These are phyloP conservation scores for Tinea pellionella DNA, from an alignment of 2,888 invertebrate species.

Conservation along the genomic window DNA sequence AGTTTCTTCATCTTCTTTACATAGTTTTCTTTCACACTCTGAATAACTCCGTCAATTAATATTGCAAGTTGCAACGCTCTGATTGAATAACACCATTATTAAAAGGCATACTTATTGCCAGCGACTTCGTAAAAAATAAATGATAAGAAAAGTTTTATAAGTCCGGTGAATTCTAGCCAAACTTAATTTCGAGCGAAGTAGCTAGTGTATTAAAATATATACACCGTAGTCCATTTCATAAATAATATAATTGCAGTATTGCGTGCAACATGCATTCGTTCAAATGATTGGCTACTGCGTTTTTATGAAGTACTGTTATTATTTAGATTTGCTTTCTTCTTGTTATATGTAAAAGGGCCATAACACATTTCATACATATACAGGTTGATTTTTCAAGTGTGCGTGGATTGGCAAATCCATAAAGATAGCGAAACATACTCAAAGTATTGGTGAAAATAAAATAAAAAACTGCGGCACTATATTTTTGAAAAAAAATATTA, in stretches of 20 bases:
- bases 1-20: not conserved
- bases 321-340: not conserved
- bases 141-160: too few relatives aligned
- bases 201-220: not conserved
- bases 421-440: too few relatives aligned
- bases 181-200: too few relatives aligned
- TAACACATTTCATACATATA: too few relatives aligned
- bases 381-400: too few relatives aligned
- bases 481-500: too few relatives aligned
- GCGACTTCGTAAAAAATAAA: too few relatives aligned
- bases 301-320: not conserved
- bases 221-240: not conserved
- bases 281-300: not conserved
- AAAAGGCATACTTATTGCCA: not conserved
- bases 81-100: not conserved
- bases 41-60: not conserved
- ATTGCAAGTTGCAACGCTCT: not conserved
- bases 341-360: not conserved
- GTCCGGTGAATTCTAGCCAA: too few relatives aligned
- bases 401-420: too few relatives aligned
- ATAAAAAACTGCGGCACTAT: too few relatives aligned
- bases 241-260: not conserved
- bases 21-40: not conserved
- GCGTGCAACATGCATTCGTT: not conserved
- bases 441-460: too few relatives aligned